Evolutionary conservation across 2,797 vertebrate genomes (phyloP).

Genomic region (Gastrophryne carolinensis): DNA sequence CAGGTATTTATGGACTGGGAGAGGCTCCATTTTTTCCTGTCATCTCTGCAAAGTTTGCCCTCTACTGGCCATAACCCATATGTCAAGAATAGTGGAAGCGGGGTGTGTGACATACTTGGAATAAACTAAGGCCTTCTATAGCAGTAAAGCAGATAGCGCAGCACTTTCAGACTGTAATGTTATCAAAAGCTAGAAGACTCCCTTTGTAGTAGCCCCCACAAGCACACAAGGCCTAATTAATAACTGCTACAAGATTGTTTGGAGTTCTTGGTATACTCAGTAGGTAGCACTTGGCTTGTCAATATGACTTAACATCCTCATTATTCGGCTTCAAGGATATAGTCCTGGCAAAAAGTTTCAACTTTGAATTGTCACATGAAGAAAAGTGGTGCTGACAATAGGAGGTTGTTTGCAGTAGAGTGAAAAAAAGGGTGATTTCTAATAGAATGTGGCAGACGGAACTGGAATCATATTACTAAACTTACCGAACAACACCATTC

Average conservation of each 20-base stretch:
- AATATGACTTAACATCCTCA: slow-evolving; percentile 76
- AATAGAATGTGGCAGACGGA: slow-evolving; percentile 4
- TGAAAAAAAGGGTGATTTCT: slow-evolving; percentile 7
- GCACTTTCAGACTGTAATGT: neutral
- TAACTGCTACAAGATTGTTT: slow-evolving; percentile 49
- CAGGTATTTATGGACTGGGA: too few species aligned
- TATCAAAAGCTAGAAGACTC: neutral
- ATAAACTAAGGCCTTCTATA: neutral
- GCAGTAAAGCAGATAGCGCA: neutral
- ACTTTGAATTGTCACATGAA: slow-evolving; percentile 15
- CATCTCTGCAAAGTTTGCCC: too few species aligned
- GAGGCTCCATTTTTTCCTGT: too few species aligned
- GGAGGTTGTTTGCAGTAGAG: slow-evolving; percentile 18
- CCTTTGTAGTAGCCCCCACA: neutral
- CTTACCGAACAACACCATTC: slow-evolving; percentile 91
- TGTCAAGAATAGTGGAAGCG: too few species aligned
- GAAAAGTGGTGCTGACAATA: neutral
- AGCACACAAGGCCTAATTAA: neutral
- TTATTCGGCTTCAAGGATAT: slow-evolving; percentile 68
- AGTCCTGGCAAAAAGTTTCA: slow-evolving; percentile 49
- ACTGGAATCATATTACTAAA: slow-evolving; percentile 3
- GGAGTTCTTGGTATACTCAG: slow-evolving; percentile 62
- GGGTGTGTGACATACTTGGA: too few species aligned
- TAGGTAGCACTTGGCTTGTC: slow-evolving; percentile 70
- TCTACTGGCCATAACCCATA: too few species aligned